These are phyloP conservation scores for Parnassius apollo DNA, from an alignment of 2,888 invertebrate species.

Conservation along the genomic window DNA sequence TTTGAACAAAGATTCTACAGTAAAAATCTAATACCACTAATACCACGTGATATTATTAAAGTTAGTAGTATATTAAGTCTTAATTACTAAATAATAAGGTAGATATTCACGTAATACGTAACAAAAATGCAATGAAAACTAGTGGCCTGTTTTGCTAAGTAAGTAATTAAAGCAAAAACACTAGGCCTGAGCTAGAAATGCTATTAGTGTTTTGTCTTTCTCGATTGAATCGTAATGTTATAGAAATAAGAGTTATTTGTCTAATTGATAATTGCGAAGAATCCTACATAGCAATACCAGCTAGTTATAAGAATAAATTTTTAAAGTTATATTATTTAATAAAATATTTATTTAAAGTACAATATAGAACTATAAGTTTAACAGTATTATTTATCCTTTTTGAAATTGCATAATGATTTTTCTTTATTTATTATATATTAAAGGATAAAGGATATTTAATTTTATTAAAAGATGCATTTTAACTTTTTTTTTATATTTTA, in stretches of 20 bases:
- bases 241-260: conserved; percentile 13
- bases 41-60: conserved; percentile 28
- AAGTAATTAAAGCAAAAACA: not conserved
- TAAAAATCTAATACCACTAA: conserved; percentile 20
- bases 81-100: conserved; percentile 14
- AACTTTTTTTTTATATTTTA: too few relatives aligned
- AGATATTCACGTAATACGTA: conserved; percentile 21
- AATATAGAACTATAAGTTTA: not conserved
- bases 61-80: conserved; percentile 12
- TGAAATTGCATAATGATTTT: too few relatives aligned
- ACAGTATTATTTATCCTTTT: conserved; percentile 11
- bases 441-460: too few relatives aligned
- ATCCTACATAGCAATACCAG: not conserved
- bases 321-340: not conserved
- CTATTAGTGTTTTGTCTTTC: conserved; percentile 1
- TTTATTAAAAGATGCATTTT: too few relatives aligned
- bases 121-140: not conserved
- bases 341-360: conserved; percentile 2
- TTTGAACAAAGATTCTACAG: conserved; percentile 14
- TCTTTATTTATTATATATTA: too few relatives aligned
- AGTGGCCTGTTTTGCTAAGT: conserved; percentile 5
- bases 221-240: conserved; percentile 2
- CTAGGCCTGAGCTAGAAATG: conserved; percentile 10
- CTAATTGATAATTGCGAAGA: not conserved
- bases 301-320: conserved; percentile 6